These are phyloP conservation scores for Oikopleura dioica DNA, from an alignment of 23 tunicate genomes.

Conservation along the genomic window DNA sequence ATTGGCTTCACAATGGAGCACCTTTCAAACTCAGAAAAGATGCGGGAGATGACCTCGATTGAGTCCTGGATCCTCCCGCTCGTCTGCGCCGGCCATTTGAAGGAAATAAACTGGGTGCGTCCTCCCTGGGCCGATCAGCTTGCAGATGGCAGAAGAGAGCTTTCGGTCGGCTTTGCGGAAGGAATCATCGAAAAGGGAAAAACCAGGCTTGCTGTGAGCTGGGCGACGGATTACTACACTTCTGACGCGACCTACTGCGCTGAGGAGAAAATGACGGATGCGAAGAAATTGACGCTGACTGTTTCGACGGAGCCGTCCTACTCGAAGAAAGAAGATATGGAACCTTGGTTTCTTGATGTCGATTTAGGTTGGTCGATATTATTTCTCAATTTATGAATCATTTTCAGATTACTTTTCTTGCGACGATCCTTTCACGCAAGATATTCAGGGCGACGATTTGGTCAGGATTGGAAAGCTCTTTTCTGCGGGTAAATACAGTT, in stretches of 20 bases:
- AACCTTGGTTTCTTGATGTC: slow-evolving; percentile 8
- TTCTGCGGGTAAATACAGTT: neutral
- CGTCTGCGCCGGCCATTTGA: slow-evolving; percentile 48
- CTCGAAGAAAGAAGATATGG: too few species aligned
- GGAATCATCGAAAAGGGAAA: neutral
- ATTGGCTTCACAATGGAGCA: too few species aligned
- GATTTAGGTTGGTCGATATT: too few species aligned
- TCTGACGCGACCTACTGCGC: too few species aligned
- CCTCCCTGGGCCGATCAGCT: slow-evolving; percentile 66
- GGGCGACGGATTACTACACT: neutral
- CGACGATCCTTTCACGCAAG: slow-evolving; percentile 9
- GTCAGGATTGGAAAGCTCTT: neutral
- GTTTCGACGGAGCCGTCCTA: too few species aligned
- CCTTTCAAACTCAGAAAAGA: neutral
- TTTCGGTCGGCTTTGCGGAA: slow-evolving; percentile 24
- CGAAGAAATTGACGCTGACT: too few species aligned
- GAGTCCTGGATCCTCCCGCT: slow-evolving; percentile 84
- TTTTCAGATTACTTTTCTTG: neutral
- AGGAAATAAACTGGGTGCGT: slow-evolving; percentile 35
- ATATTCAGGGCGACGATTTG: neutral
- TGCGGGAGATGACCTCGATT: slow-evolving; percentile 19
- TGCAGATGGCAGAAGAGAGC: slow-evolving; percentile 19
- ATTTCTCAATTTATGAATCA: too few species aligned
- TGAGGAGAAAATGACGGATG: too few species aligned
- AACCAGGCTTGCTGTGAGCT: neutral